A percentile compares a stretch with the other conserved stretches of the same genome.
Conservation (phyloP, 2,113 vertebrate species). For the Actinemys pallida region DNA sequence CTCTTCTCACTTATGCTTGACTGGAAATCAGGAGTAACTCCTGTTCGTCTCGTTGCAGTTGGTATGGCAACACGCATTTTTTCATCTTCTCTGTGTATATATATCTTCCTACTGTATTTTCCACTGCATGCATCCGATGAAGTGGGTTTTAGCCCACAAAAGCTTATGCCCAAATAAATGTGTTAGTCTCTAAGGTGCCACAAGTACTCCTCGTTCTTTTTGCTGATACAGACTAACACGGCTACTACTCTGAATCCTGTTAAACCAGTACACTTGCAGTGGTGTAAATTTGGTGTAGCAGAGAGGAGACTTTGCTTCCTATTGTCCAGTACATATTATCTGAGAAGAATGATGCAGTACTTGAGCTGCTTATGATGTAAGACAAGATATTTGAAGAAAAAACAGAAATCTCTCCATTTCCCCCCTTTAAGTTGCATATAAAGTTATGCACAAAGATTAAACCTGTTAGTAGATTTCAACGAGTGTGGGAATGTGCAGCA, state of each 20-base stretch:
- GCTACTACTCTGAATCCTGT: neutral
- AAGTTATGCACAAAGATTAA: neutral
- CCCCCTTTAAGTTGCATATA: neutral
- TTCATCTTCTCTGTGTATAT: no score
- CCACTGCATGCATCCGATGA: no score
- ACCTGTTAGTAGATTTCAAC: neutral
- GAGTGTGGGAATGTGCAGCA: neutral
- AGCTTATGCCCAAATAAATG: no score
- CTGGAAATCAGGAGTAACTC: neutral
- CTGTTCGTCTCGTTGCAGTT: neutral
- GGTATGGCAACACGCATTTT: no score
- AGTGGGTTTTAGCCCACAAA: no score
- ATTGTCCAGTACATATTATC: neutral
- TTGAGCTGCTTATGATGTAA: neutral
- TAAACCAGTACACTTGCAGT: neutral
- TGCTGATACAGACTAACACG: no score
- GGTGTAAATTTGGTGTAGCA: neutral
- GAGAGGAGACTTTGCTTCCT: neutral
- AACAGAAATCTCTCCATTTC: neutral
- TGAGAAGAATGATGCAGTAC: neutral
- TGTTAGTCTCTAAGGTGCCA: no score
- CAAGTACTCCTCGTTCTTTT: no score
- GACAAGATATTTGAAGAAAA: conserved; percentile 24
- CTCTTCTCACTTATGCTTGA: neutral
- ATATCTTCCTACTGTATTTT: no score